A percentile compares a stretch with the other conserved stretches of the same genome.
Evolutionary conservation across 2,888 invertebrate genomes (phyloP).

Genomic region (Troglohyphantes excavatus): DNA sequence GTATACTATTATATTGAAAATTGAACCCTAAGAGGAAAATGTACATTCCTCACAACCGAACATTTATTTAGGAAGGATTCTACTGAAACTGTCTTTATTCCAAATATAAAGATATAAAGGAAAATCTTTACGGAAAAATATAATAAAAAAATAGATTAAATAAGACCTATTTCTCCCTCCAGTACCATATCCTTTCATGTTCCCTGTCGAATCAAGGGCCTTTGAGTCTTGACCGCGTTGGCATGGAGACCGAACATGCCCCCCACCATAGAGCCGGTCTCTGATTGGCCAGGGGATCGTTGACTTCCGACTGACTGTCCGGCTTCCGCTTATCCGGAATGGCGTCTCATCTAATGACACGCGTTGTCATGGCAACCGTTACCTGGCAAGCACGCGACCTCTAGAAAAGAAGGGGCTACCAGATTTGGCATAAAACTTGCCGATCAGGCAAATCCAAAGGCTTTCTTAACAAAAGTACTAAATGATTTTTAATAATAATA

Average conservation of each 20-base stretch:
- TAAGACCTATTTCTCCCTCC: slow-evolving; percentile 36
- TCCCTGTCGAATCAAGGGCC: not conserved
- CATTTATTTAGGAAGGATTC: not conserved
- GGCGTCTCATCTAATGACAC: slow-evolving; percentile 78
- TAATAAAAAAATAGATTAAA: slow-evolving; percentile 4
- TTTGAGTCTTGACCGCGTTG: slow-evolving; percentile 72
- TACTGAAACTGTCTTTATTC: not conserved
- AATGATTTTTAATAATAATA: no score
- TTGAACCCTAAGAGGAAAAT: not conserved
- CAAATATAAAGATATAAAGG: slow-evolving; percentile 9
- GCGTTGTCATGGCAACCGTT: slow-evolving; percentile 67
- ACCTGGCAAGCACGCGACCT: slow-evolving; percentile 68
- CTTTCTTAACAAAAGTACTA: no score
- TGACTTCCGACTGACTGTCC: slow-evolving; percentile 79
- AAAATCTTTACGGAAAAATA: slow-evolving; percentile 1
- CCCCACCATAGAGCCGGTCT: slow-evolving; percentile 42
- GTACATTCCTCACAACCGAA: not conserved
- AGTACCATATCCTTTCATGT: not conserved
- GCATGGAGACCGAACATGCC: slow-evolving; percentile 25
- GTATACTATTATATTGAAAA: no score
- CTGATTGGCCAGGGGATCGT: slow-evolving; percentile 74
- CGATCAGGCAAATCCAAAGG: no score
- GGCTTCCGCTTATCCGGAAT: slow-evolving; percentile 70
- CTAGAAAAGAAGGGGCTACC: not conserved
- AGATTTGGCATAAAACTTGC: no score